Conservation (phyloP, 2,888 invertebrate species). For the Trachelus troglodyta region DNA sequence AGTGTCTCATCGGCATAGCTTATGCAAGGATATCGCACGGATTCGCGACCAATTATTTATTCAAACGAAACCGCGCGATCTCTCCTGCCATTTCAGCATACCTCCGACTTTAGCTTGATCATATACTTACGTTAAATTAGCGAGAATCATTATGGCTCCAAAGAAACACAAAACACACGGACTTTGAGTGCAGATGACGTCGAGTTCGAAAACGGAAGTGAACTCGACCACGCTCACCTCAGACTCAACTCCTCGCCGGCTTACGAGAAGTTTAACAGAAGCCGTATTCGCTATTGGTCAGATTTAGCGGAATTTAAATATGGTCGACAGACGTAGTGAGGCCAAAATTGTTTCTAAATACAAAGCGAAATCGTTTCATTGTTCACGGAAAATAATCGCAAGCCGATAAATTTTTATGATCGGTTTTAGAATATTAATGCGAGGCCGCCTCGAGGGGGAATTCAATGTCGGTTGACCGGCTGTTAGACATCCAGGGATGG, state of each 20-base stretch:
- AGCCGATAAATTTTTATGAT: neutral
- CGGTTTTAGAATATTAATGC: neutral
- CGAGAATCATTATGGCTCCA: slow-evolving; percentile 61
- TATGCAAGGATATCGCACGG: slow-evolving; percentile 46
- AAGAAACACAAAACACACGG: slow-evolving; percentile 61
- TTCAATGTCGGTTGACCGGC: neutral
- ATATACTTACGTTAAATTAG: slow-evolving; percentile 59
- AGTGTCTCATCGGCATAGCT: slow-evolving; percentile 28
- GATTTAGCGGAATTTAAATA: slow-evolving; percentile 7
- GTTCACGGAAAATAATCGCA: slow-evolving; percentile 2
- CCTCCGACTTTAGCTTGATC: neutral
- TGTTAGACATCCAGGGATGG: neutral
- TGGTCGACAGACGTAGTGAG: slow-evolving; percentile 17
- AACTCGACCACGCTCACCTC: slow-evolving; percentile 38
- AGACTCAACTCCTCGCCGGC: neutral
- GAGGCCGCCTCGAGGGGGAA: neutral
- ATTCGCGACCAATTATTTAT: slow-evolving; percentile 44
- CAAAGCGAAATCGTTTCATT: slow-evolving; percentile 4
- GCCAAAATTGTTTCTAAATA: slow-evolving; percentile 1
- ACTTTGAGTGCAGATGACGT: slow-evolving; percentile 58
- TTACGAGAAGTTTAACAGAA: neutral
- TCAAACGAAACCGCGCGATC: slow-evolving; percentile 45
- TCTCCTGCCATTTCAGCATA: slow-evolving; percentile 3
- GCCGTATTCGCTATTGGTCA: neutral
- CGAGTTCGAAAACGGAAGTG: slow-evolving; percentile 60